Conservation (phyloP, 2,888 invertebrate genomes). For the Lordiphosa fenestrarum region DNA sequence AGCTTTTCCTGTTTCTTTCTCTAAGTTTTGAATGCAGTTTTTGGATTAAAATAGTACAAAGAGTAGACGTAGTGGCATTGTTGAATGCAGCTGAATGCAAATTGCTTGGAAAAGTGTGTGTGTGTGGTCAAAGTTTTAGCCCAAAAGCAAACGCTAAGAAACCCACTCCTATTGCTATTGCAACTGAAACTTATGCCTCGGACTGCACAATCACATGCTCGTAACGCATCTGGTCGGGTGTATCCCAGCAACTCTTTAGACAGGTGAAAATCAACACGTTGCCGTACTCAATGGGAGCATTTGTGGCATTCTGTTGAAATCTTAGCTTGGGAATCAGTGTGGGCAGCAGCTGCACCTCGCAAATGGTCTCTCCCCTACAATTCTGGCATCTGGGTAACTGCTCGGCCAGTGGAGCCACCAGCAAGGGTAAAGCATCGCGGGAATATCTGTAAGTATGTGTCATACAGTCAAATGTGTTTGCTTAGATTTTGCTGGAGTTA, state of each 20-base stretch:
- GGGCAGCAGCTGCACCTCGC: constrained; percentile 92
- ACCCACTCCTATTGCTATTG: no score
- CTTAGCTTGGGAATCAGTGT: constrained; percentile 87
- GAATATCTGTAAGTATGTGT: constrained; percentile 84
- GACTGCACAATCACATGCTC: constrained; percentile 89
- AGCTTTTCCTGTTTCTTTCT: constrained; percentile 59
- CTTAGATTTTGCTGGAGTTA: constrained; percentile 72
- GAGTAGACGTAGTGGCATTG: background rate
- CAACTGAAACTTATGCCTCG: constrained; percentile 80
- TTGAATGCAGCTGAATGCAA: background rate
- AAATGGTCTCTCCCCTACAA: constrained; percentile 87
- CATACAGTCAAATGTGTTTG: background rate
- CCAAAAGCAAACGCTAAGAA: no score
- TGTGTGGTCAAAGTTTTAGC: no score
- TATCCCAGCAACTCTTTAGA: constrained; percentile 90
- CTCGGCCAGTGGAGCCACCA: constrained; percentile 85
- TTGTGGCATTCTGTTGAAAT: constrained; percentile 82
- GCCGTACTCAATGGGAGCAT: constrained; percentile 88
- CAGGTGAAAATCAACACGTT: constrained; percentile 93
- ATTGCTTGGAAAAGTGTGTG: no score
- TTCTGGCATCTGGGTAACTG: constrained; percentile 83
- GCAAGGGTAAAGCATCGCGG: constrained; percentile 85
- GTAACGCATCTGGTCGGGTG: constrained; percentile 84
- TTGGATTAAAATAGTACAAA: constrained; percentile 9
- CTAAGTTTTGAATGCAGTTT: constrained; percentile 57